Evolutionary conservation across 2,888 invertebrate genomes (phyloP), one percentile per base, ranked within the genome.

Genomic region (Pterostichus niger): DNA sequence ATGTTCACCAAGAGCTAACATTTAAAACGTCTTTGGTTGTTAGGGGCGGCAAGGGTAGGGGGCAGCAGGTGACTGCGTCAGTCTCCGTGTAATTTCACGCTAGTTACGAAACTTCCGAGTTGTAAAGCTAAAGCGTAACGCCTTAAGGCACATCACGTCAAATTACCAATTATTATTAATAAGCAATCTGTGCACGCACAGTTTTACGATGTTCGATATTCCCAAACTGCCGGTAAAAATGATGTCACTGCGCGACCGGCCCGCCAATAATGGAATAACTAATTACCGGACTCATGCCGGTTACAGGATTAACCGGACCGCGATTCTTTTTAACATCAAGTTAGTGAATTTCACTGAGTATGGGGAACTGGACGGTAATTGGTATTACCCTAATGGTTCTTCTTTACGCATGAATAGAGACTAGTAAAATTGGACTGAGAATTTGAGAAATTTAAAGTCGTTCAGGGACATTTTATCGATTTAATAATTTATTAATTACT

Each of bases 91-190:
- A 75, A 75, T 75, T 75, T 75, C 75, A 75, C 75, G 75, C 75
- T 75, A 75, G 75, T 75, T 75, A 75, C 75, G 75, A 75, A 40
- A 75, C 31, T 75, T 75, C 52, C 52, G 75, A 52, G 52, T 52
- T 49, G 54, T 77, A 77, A 77, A 56, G 49, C 75, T 77, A 54
- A 76, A 52, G 64, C 49, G 46, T 64, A 75, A 13, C 68, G 44
- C 83, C 83, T 83, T 83, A 76, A 76, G 68, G 64, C 77, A 56
- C 68, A 77, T 77, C 68, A 77, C 54, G 52, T 64, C 77, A 83
- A 77, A 83, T 83, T 83, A 77, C 83, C 77, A 83, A 83, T 83
- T 83, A 83, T 77, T 83, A 83, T 83, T 83, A 83, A 83, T 83
- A 83, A 83, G 83, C 83, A 83, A 83, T 83, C 77, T 83, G 83